Conservation (phyloP, 2,797 vertebrate species). For the Ficedula albicollis region DNA sequence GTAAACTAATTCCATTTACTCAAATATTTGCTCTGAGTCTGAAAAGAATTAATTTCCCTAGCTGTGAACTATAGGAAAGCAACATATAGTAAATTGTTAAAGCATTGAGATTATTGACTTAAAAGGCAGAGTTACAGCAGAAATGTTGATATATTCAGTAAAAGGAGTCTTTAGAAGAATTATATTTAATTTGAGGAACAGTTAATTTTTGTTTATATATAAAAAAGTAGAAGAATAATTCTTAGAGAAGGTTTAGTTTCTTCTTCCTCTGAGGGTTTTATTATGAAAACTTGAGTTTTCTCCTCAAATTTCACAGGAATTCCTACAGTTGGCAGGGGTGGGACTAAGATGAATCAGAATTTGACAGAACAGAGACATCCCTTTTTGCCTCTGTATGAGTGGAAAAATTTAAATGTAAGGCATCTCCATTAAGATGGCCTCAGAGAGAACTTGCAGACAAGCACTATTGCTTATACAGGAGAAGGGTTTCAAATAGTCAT, state of each 20-base stretch:
- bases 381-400: not conserved
- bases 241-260: not conserved
- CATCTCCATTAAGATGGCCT: no score
- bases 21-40: conserved; percentile 52
- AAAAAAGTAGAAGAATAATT: not conserved
- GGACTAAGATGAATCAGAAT: not conserved
- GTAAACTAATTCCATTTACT: conserved; percentile 65
- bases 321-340: not conserved
- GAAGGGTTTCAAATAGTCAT: not conserved
- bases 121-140: conserved; percentile 23
- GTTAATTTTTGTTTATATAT: not conserved
- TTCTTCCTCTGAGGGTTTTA: not conserved
- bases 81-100: conserved; percentile 14
- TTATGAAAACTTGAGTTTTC: not conserved
- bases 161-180: conserved; percentile 2
- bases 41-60: conserved; percentile 56
- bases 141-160: not conserved
- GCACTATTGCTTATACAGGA: not conserved
- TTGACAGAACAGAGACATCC: not conserved
- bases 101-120: conserved; percentile 11
- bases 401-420: not conserved
- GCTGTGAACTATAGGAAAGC: conserved; percentile 7
- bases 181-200: not conserved
- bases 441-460: not conserved
- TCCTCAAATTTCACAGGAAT: not conserved